Evolutionary conservation across 1,140 invertebrate species (phyloP), one percentile per base, ranked within the genome.

Genomic region (Megalonaias nervosa): DNA sequence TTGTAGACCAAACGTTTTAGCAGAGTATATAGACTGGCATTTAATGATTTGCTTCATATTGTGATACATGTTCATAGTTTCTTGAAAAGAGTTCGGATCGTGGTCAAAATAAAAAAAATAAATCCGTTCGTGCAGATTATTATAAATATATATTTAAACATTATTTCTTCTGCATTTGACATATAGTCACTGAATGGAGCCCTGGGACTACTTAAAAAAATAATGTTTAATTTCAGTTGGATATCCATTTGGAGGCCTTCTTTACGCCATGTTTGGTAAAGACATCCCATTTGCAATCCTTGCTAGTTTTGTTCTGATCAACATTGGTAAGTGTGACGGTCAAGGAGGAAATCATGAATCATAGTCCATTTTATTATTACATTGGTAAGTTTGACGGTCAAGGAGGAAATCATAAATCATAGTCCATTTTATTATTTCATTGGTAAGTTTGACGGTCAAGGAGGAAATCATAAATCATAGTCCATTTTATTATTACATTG

Each of bases 211-310:
- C 4, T 60, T 19, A 71, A 14, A 60, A 61, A 14, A 3, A 60
- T 75, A 0, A 26, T 31, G 15, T 59, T 81, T 79, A 16, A 57
- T 82, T 81, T 9, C 79, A 91, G 90, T 90, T 59, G 89, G 93
- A 0, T 98, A 98, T 55, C 97, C 97, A 0, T 99, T 98, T 88
- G 98, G 98, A 13, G 97, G 97, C 0, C 91, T 99, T 31, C 97
- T 99, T 95, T 99, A 99, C 88, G 94, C 98, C 88, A 99, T 97
- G 91, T 94, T 98, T 31, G 97, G 97, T 55, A 98, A 98, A 92
- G 95, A 96, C 6, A 95, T 96, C 1, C 97, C 97, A 0, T 99
- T 99, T 88, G 91, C 99, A 23, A 92, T 99, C 79, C 92, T 99
- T 2, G 96, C 96, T 4, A 94, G 94, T 0, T 89, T 99, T 23